phyloP scores from a whole-genome alignment of 1,140 invertebrate species.

The Oryctes rhinoceros region DNA sequence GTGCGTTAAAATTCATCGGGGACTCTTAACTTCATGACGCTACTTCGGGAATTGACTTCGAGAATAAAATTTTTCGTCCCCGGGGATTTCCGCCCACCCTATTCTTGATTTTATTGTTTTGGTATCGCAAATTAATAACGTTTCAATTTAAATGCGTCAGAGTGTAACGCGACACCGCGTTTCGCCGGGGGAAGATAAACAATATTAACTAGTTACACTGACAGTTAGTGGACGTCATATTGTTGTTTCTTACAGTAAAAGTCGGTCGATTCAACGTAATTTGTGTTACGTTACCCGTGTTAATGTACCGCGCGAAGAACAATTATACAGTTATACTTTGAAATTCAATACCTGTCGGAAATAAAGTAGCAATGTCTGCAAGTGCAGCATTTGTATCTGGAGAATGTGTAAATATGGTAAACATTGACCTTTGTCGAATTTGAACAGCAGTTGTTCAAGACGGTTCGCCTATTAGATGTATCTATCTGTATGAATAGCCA shows the following conservation, averaged over 20 bases:
- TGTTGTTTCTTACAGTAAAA: constrained; percentile 26
- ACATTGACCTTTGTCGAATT: too few relatives aligned
- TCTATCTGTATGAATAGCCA: too few relatives aligned
- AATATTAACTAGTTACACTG: constrained; percentile 9
- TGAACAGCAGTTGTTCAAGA: too few relatives aligned
- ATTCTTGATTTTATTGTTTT: constrained; percentile 38
- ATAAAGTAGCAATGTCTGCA: too few relatives aligned
- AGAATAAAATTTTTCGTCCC: constrained; percentile 14
- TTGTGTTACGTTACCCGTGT: constrained; percentile 1
- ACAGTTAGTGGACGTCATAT: not conserved
- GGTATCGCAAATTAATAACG: constrained; percentile 38
- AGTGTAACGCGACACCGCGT: constrained; percentile 24
- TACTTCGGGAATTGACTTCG: constrained; percentile 21
- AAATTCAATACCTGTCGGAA: not conserved
- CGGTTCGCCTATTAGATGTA: too few relatives aligned
- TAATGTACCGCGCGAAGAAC: not conserved
- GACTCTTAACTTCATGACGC: constrained; percentile 2
- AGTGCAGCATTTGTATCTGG: too few relatives aligned
- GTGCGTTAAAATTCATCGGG: constrained; percentile 29
- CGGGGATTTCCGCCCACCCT: constrained; percentile 30
- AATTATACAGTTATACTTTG: not conserved
- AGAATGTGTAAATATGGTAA: too few relatives aligned
- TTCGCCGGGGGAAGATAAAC: constrained; percentile 31
- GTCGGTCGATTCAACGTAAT: not conserved
- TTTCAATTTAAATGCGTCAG: constrained; percentile 32